A percentile compares a stretch with the other conserved stretches of the same genome.
Evolutionary conservation across 2,113 vertebrate genomes (phyloP).

Genomic region (Labeo rohita): DNA sequence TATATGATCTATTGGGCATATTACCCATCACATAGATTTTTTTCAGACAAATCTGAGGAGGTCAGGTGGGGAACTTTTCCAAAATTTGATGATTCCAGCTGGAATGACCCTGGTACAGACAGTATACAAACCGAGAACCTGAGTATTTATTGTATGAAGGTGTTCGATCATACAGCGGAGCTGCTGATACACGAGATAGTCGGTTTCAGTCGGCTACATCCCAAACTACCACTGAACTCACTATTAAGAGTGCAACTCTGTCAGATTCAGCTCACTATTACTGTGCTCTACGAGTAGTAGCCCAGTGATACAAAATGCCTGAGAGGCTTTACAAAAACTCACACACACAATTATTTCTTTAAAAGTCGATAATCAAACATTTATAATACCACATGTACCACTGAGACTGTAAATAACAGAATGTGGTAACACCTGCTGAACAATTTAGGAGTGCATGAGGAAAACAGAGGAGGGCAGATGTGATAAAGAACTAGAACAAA

Average conservation of each 20-base stretch:
- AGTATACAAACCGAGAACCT: background rate
- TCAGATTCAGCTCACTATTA: background rate
- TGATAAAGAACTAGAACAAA: too few relatives aligned
- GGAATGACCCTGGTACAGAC: too few relatives aligned
- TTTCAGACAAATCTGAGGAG: too few relatives aligned
- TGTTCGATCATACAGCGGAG: background rate
- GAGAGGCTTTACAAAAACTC: too few relatives aligned
- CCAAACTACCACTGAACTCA: background rate
- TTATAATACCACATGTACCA: background rate
- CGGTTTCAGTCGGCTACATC: background rate
- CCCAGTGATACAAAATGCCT: background rate
- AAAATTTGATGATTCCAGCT: too few relatives aligned
- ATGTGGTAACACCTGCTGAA: background rate
- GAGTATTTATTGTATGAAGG: background rate
- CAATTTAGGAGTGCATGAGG: background rate
- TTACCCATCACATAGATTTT: too few relatives aligned
- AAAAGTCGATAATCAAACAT: background rate
- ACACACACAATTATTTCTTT: too few relatives aligned
- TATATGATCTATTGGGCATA: too few relatives aligned
- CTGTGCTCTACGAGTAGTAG: background rate
- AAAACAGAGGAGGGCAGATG: background rate
- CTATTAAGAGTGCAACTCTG: background rate
- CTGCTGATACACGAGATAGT: background rate
- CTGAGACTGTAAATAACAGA: background rate
- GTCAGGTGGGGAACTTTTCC: too few relatives aligned